Evolutionary conservation across 2,888 invertebrate genomes (phyloP).

Genomic region (Drosophila prolongata): DNA sequence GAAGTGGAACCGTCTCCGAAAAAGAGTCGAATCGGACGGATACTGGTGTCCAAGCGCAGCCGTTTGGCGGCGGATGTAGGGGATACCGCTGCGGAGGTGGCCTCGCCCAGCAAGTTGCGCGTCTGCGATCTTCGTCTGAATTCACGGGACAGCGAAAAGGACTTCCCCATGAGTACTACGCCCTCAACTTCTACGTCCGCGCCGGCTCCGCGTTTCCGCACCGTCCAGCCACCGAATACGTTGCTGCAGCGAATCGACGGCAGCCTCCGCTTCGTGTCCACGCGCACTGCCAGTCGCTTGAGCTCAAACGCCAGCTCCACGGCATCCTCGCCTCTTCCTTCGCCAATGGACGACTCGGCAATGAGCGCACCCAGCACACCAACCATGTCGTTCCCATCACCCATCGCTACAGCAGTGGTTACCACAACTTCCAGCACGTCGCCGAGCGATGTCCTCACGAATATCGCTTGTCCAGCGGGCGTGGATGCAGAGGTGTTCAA

Average conservation of each 20-base stretch:
- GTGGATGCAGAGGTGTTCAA: conserved; percentile 89
- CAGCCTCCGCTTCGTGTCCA: conserved; percentile 62
- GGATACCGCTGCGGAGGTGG: conserved; percentile 85
- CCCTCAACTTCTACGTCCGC: conserved; percentile 55
- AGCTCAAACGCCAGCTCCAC: conserved; percentile 73
- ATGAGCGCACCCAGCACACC: conserved; percentile 64
- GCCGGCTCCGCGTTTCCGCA: conserved; percentile 60
- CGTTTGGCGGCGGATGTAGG: conserved; percentile 80
- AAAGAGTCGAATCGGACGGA: conserved; percentile 86
- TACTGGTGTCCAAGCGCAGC: conserved; percentile 85
- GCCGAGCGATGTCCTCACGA: conserved; percentile 59
- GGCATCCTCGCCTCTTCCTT: conserved; percentile 74
- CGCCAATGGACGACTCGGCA: conserved; percentile 77
- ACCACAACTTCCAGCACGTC: conserved; percentile 5
- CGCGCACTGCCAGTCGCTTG: conserved; percentile 61
- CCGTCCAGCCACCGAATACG: conserved; percentile 72
- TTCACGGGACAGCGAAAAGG: conserved; percentile 87
- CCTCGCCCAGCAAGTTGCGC: conserved; percentile 89
- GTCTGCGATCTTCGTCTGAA: conserved; percentile 88
- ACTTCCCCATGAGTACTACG: conserved; percentile 76
- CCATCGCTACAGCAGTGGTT: conserved; percentile 4
- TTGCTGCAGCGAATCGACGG: conserved; percentile 71
- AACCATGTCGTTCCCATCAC: conserved; percentile 33
- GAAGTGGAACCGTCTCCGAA: conserved; percentile 92
- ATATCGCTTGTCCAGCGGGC: conserved; percentile 87